These are phyloP conservation scores for Darevskia mixta DNA, from an alignment of 2,797 vertebrate species.

Conservation along the genomic window DNA sequence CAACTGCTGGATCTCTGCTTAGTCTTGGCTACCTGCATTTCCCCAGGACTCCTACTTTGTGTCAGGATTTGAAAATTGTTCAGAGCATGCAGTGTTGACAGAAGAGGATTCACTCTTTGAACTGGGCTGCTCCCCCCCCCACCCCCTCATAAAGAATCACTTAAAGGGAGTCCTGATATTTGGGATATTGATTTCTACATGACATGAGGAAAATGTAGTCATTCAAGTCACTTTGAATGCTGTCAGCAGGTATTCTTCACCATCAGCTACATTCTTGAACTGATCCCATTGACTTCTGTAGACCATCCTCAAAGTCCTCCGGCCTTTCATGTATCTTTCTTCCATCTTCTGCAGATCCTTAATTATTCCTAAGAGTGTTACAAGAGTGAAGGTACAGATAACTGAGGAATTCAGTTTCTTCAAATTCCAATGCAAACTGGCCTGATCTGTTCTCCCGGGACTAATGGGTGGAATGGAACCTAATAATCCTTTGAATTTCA, in stretches of 20 bases:
- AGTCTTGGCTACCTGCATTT: not conserved
- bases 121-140: constrained; percentile 28
- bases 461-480: not conserved
- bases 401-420: not conserved
- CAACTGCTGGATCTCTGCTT: not conserved
- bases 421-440: not conserved
- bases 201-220: constrained; percentile 33
- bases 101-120: constrained; percentile 35
- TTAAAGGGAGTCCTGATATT: constrained; percentile 51
- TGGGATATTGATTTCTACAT: constrained; percentile 49
- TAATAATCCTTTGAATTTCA: not conserved
- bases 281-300: constrained; percentile 50
- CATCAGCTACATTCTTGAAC: constrained; percentile 57
- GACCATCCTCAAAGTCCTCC: constrained; percentile 53
- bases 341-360: constrained; percentile 45
- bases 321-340: constrained; percentile 44
- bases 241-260: constrained; percentile 66
- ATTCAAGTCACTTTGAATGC: constrained; percentile 51
- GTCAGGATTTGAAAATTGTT: not conserved
- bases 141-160: not conserved
- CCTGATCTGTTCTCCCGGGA: no score
- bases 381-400: constrained; percentile 37
- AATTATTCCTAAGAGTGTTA: constrained; percentile 58
- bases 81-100: constrained; percentile 5
- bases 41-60: constrained; percentile 2